A percentile compares a stretch with the other conserved stretches of the same genome.
Evolutionary conservation across 2,113 vertebrate genomes (phyloP).

Genomic region (Malurus alboscapulatus): DNA sequence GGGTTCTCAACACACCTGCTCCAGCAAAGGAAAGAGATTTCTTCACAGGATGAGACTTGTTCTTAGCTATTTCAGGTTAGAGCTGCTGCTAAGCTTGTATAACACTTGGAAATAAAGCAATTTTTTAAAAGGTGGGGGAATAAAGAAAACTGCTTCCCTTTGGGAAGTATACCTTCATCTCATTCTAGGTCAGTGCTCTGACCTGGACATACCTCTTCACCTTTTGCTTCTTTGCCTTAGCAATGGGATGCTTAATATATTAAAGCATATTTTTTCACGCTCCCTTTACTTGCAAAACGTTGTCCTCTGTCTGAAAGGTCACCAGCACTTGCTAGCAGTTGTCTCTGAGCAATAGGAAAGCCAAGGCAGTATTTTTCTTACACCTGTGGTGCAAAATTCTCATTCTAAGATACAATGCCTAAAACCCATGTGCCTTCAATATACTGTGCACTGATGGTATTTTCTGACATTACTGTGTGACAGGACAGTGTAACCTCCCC

Average conservation of each 20-base stretch:
- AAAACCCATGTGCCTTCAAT: neutral
- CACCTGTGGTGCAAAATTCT: neutral
- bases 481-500: neutral
- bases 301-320: neutral
- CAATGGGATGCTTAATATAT: neutral
- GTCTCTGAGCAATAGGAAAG: neutral
- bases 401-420: neutral
- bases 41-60: neutral
- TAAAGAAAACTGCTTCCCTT: neutral
- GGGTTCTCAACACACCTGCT: neutral
- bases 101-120: neutral
- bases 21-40: neutral
- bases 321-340: neutral
- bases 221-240: neutral
- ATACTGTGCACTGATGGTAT: neutral
- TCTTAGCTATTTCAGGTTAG: neutral
- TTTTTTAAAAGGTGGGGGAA: accelerated
- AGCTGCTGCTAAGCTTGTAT: neutral
- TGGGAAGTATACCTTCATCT: neutral
- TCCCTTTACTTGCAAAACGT: neutral
- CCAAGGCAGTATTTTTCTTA: neutral
- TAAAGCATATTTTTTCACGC: neutral
- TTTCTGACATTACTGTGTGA: neutral
- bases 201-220: neutral
- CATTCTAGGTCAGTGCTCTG: neutral